Evolutionary conservation across 1,140 invertebrate species (phyloP), one percentile per base, ranked within the genome.

Genomic region (Galendromus occidentalis): DNA sequence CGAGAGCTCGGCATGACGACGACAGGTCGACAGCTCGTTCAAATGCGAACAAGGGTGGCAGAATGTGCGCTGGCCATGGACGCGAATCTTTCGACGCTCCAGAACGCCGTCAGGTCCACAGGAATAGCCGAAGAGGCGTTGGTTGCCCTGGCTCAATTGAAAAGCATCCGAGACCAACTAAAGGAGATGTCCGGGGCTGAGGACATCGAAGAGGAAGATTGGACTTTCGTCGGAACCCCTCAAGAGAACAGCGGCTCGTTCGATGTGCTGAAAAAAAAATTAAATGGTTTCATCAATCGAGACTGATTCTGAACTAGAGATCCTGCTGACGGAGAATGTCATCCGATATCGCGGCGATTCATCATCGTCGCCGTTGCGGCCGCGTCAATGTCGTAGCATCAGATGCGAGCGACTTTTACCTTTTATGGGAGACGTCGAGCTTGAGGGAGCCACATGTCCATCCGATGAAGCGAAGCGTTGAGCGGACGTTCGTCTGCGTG

Each of bases 61-160:
- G 51, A 59, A 33, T 59, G 51, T 33, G 51, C 51, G 25, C 22
- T 59, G 22, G 25, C 51, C 12, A 59, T 59, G 51, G 51, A 59
- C 9, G 51, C 22, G 25, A 25, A 59, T 9, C 22, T 59, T 17
- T 17, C 51, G 14, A 25, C 22, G 14, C 51, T 59, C 5, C 51
- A 59, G 20, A 17, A 22, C 14, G 51, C 4, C 17, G 12, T 59
- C 1, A 25, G 25, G 22, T 33, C 25, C 1, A 59, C 14, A 20
- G 51, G 14, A 17, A 33, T 25, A 1, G 14, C 51, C 25, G 51
- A 59, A 9, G 22, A 25, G 14, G 51, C 51, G 25, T 33, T 59
- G 14, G 22, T 59, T 1, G 51, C 51, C 17, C 9, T 59, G 20
- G 51, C 51, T 5, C 51, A 59, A 33, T 22, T 59, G 51, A 59